phyloP scores from a whole-genome alignment of 2,113 vertebrate genomes.

The Hiodon tergisus region DNA sequence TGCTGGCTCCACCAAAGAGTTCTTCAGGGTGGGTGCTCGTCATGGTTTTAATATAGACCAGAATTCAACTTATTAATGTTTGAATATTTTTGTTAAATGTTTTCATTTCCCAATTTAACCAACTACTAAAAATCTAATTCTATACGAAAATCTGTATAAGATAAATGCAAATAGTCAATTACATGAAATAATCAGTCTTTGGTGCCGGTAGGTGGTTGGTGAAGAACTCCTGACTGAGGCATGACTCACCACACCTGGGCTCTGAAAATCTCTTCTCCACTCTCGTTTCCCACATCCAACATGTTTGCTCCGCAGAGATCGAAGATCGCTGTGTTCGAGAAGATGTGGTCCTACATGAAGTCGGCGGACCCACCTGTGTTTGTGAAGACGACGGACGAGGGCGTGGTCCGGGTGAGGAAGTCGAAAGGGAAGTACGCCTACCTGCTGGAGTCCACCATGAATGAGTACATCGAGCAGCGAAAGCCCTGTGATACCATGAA shows the following conservation, averaged over 20 bases:
- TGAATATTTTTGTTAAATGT: not conserved
- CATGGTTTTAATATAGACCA: not conserved
- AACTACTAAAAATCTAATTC: too few species aligned
- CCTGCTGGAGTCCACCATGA: slow-evolving; percentile 97
- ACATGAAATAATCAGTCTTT: too few species aligned
- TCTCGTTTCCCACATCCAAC: not conserved
- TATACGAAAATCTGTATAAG: too few species aligned
- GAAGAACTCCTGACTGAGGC: too few species aligned
- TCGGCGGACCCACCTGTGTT: slow-evolving; percentile 95
- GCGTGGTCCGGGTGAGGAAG: slow-evolving; percentile 90
- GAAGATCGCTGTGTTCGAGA: slow-evolving; percentile 98
- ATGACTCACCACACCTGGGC: not conserved
- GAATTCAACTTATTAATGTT: not conserved
- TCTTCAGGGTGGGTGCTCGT: slow-evolving; percentile 80
- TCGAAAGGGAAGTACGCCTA: slow-evolving; percentile 98
- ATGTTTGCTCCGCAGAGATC: slow-evolving; percentile 68
- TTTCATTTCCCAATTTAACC: not conserved
- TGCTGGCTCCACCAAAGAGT: slow-evolving; percentile 95
- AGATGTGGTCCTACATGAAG: slow-evolving; percentile 99
- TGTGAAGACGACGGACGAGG: slow-evolving; percentile 95
- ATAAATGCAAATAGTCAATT: too few species aligned
- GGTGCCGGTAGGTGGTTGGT: too few species aligned
- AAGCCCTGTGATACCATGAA: slow-evolving; percentile 99
- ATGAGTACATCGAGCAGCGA: slow-evolving; percentile 96
- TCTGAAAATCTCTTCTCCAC: not conserved